Conservation (phyloP, 2,888 invertebrate genomes). For the Parnassius apollo region DNA sequence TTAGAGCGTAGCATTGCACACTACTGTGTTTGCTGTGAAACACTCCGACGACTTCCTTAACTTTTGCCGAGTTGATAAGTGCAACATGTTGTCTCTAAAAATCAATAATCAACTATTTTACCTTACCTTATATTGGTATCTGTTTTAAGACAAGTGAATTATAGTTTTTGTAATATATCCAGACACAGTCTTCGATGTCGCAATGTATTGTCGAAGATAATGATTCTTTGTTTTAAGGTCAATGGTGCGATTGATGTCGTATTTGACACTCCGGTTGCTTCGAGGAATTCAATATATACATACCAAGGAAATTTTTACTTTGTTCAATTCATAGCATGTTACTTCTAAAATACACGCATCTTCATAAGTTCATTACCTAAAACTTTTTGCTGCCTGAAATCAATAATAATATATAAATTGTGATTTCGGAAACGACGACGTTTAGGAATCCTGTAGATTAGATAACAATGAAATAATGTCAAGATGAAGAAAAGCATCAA, state of each 20-base stretch:
- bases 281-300: slow-evolving; percentile 43
- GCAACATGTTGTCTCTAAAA: neutral
- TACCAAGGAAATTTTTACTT: slow-evolving; percentile 49
- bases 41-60: slow-evolving; percentile 46
- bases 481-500: no score
- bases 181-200: slow-evolving; percentile 10
- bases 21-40: slow-evolving; percentile 80
- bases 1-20: slow-evolving; percentile 76
- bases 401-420: no score
- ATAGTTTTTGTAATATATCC: slow-evolving; percentile 1
- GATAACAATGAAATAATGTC: no score
- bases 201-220: slow-evolving; percentile 35
- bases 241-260: slow-evolving; percentile 48
- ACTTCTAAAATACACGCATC: no score
- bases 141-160: no score
- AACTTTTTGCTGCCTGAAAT: no score
- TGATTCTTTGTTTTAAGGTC: slow-evolving; percentile 66
- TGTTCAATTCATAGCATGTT: no score
- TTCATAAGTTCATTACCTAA: no score
- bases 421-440: no score
- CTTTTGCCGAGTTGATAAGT: slow-evolving; percentile 8
- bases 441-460: no score
- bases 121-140: no score
- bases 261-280: slow-evolving; percentile 53
- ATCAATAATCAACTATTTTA: no score